Evolutionary conservation across 1,140 invertebrate species (phyloP).

Genomic region (Trichonephila clavipes): DNA sequence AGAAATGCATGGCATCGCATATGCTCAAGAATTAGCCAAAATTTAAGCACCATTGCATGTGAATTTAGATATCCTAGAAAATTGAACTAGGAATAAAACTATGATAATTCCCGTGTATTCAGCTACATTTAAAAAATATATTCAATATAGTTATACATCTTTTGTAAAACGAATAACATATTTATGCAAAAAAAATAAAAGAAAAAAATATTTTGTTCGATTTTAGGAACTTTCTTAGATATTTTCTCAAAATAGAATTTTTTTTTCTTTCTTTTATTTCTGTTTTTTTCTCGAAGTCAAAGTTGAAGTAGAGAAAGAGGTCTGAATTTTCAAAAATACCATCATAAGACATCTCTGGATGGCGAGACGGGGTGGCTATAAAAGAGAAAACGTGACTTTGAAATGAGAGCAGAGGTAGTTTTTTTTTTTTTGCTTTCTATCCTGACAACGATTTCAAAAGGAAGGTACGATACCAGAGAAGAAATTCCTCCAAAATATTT

Average conservation of each 20-base stretch:
- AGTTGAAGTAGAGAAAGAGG: constrained; percentile 26
- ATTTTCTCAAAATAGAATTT: background rate
- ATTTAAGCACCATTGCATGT: too few species aligned
- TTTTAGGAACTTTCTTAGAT: constrained; percentile 2
- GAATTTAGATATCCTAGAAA: too few species aligned
- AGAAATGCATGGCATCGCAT: too few species aligned
- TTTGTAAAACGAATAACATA: background rate
- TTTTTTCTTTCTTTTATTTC: background rate
- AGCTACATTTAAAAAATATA: too few species aligned
- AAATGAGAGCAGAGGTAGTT: constrained; percentile 1
- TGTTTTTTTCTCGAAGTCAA: background rate
- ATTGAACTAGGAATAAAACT: too few species aligned
- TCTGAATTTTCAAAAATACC: constrained; percentile 18
- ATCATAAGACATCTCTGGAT: constrained; percentile 17
- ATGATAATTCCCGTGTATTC: too few species aligned
- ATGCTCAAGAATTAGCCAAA: too few species aligned
- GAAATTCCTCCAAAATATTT: background rate
- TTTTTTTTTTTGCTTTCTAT: background rate
- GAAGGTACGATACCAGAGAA: background rate
- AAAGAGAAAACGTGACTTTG: constrained; percentile 11
- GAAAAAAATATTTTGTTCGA: background rate
- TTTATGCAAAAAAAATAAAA: background rate
- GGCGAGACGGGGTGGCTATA: background rate
- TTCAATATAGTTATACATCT: background rate
- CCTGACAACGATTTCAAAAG: background rate